Percentiles rank a stretch among this genome's conserved stretches.
Evolutionary conservation across 2,113 vertebrate species (phyloP).

Genomic region (Nansenia antarctica): DNA sequence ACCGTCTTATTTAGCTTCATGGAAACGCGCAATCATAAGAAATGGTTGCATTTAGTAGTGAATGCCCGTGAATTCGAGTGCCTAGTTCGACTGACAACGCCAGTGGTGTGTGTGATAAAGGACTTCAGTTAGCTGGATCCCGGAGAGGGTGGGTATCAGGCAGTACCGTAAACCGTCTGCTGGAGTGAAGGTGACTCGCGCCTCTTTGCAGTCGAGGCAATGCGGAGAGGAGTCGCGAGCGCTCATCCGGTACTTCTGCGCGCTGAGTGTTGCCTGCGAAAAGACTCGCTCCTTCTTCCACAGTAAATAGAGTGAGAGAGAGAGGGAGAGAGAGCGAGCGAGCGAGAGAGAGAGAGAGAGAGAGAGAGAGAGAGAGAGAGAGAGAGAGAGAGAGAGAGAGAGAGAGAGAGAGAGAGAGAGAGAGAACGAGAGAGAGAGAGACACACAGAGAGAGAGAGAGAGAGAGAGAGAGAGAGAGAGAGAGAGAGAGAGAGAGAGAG

Average conservation of each 20-base stretch:
- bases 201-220: slow-evolving; percentile 72
- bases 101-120: slow-evolving; percentile 63
- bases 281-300: slow-evolving; percentile 49
- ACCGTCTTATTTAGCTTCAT: slow-evolving; percentile 70
- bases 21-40: slow-evolving; percentile 76
- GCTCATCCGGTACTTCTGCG: slow-evolving; percentile 66
- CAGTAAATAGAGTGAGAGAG: slow-evolving; percentile 32
- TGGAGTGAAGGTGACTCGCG: slow-evolving; percentile 80
- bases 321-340: slow-evolving; percentile 3
- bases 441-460: too few relatives aligned
- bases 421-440: slow-evolving; percentile 19
- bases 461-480: too few relatives aligned
- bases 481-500: too few relatives aligned
- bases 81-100: slow-evolving; percentile 48
- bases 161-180: slow-evolving; percentile 56
- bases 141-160: slow-evolving; percentile 44
- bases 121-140: slow-evolving; percentile 66
- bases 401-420: slow-evolving; percentile 42
- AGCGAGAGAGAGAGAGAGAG: too few relatives aligned
- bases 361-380: too few relatives aligned
- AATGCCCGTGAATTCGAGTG: slow-evolving; percentile 58
- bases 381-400: slow-evolving; percentile 17
- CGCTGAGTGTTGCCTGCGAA: slow-evolving; percentile 73
- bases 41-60: slow-evolving; percentile 72
- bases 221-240: slow-evolving; percentile 80